Evolutionary conservation across 2,888 invertebrate genomes (phyloP), one percentile per base, ranked within the genome.

Genomic region (Patella caerulea): DNA sequence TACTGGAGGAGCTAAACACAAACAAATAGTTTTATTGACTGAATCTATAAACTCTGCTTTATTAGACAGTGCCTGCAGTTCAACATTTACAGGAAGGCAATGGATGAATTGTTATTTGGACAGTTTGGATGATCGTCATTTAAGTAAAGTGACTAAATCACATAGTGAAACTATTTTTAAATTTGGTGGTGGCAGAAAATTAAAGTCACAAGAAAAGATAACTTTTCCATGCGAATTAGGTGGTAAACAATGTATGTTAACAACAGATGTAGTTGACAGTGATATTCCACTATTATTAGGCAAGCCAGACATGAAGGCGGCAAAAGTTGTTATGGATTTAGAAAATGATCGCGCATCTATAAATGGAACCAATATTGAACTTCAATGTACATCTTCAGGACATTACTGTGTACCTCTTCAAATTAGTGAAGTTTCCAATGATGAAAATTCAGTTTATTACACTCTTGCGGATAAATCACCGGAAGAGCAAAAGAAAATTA

Each of bases 281-380:
- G 76, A 80, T 24, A 56, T 80, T n/a, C 80, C 76, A n/a, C 54
- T 80, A 5, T 71, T 78, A 24, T 54, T 80, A 14, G 78, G 79
- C 69, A 79, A 75, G 55, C 70, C 34, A 17, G 71, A 77, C 15
- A 34, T 79, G 73, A 78, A 79, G 71, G 69, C 55, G 24, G 79
- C 78, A 3, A 72, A 71, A 15, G 70, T 78, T 69, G 75, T 78
- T 2, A 12, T 78, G 19, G 74, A 78, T 34, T 45, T 78, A 52
- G 56, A 12, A 34, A 72, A 72, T 56, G 80, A 80, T 71, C 71
- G 78, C 52, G 78, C 72, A 2, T 34, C 71, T 11, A 78, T 78
- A 78, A 74, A 78, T 71, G n/a, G 45, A 15, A 34, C 73, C 24
- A 56, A 54, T 52, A 76, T 81, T 55, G 29, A 78, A 19, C 59